phyloP scores from a whole-genome alignment of 2,797 vertebrate species.

The Halcyon chelicuti region DNA sequence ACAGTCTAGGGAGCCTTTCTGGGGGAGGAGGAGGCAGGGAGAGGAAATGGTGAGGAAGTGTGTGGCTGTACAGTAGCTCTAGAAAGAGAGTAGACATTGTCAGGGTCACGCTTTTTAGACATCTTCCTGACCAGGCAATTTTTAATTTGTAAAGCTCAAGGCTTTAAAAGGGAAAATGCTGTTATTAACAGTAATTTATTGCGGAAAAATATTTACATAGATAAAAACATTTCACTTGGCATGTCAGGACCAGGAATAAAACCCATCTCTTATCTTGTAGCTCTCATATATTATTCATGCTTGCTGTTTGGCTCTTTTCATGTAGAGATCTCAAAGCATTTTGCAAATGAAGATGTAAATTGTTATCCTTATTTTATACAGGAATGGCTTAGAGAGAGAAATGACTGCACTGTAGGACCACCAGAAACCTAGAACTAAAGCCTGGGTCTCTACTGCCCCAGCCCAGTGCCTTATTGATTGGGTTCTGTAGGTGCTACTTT shows the following conservation, averaged over 20 bases:
- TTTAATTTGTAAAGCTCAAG: background rate
- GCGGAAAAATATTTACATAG: slow-evolving; percentile 38
- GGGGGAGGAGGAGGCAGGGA: background rate
- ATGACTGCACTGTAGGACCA: background rate
- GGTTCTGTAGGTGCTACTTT: background rate
- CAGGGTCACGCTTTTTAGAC: background rate
- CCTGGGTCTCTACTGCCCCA: background rate
- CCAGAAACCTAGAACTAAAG: background rate
- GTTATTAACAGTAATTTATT: background rate
- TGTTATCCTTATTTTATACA: background rate
- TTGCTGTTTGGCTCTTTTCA: slow-evolving; percentile 30
- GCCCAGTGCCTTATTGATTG: background rate
- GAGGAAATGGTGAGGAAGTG: background rate
- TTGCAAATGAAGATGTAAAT: slow-evolving; percentile 38
- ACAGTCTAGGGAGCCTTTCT: background rate
- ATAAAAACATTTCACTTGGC: background rate
- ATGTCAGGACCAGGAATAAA: background rate
- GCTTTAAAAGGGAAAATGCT: background rate
- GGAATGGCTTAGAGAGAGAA: background rate
- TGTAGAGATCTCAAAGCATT: background rate
- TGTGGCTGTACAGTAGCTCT: background rate
- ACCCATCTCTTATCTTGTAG: background rate
- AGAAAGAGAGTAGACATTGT: background rate
- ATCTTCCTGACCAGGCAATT: background rate
- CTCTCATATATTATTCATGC: slow-evolving; percentile 29